A percentile compares a stretch with the other conserved stretches of the same genome.
These are phyloP conservation scores for Opisthocomus hoazin DNA, from an alignment of 2,113 vertebrate species.

Conservation along the genomic window DNA sequence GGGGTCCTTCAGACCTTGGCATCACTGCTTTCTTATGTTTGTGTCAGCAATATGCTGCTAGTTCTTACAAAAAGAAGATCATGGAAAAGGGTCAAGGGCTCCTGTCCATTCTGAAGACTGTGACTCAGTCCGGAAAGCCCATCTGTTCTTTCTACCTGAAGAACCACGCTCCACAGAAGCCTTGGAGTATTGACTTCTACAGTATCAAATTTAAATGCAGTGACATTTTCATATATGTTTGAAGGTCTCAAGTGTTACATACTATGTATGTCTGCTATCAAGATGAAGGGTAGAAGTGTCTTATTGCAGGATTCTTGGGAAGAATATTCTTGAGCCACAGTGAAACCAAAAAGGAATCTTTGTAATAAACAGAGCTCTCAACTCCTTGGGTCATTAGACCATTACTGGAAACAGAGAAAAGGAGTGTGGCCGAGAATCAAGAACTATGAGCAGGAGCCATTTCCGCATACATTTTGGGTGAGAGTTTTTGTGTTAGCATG, in stretches of 20 bases:
- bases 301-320: not conserved
- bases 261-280: not conserved
- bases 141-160: not conserved
- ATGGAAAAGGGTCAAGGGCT: not conserved
- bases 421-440: not conserved
- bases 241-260: not conserved
- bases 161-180: not conserved
- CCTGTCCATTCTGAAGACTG: not conserved
- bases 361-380: not conserved
- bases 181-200: not conserved
- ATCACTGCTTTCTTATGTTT: not conserved
- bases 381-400: not conserved
- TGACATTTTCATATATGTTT: not conserved
- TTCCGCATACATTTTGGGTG: not conserved
- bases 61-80: not conserved
- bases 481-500: not conserved
- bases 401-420: not conserved
- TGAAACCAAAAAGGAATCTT: not conserved
- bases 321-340: not conserved
- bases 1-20: not conserved
- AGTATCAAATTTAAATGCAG: not conserved
- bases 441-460: not conserved
- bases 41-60: not conserved
- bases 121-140: not conserved
- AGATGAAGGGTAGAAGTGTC: not conserved